phyloP scores from a whole-genome alignment of 2,797 vertebrate species.

The Danio tinwini region DNA sequence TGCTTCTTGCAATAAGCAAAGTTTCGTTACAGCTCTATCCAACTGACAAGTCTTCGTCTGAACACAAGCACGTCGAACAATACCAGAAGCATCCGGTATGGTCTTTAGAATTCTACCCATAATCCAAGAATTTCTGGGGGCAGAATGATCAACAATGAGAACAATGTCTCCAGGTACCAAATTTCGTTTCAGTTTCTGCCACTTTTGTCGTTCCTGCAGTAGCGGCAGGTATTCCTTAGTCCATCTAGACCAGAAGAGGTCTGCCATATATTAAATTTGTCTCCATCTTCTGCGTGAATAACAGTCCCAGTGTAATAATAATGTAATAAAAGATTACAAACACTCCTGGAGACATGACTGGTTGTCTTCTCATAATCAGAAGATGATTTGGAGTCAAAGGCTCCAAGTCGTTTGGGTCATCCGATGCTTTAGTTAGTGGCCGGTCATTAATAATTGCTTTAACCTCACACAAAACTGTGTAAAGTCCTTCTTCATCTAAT shows the following conservation, averaged over 20 bases:
- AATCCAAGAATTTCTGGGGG: conserved; percentile 9
- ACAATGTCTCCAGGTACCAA: conserved; percentile 4
- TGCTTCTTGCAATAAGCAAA: too few species aligned
- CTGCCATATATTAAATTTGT: conserved; percentile 27
- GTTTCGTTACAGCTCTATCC: background rate
- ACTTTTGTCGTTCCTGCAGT: conserved; percentile 25
- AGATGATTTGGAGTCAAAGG: conserved; percentile 10
- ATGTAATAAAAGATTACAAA: too few species aligned
- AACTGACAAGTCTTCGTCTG: conserved; percentile 2
- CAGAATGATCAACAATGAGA: conserved; percentile 15
- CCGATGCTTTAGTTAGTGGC: background rate
- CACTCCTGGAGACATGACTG: conserved; percentile 15
- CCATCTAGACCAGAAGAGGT: conserved; percentile 28
- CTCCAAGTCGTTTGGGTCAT: conserved; percentile 19
- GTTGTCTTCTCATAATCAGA: conserved; percentile 16
- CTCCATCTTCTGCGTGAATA: conserved; percentile 19
- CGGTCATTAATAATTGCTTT: conserved; percentile 33
- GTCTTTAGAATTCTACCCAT: conserved; percentile 19
- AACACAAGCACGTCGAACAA: background rate
- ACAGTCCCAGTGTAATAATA: conserved; percentile 3
- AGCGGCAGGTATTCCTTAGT: conserved; percentile 4
- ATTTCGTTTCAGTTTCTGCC: background rate
- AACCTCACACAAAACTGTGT: conserved; percentile 25
- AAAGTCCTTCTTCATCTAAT: conserved; percentile 30
- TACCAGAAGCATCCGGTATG: background rate